phyloP scores from a whole-genome alignment of 1,140 invertebrate genomes.

The Dufourea novaeangliae region DNA sequence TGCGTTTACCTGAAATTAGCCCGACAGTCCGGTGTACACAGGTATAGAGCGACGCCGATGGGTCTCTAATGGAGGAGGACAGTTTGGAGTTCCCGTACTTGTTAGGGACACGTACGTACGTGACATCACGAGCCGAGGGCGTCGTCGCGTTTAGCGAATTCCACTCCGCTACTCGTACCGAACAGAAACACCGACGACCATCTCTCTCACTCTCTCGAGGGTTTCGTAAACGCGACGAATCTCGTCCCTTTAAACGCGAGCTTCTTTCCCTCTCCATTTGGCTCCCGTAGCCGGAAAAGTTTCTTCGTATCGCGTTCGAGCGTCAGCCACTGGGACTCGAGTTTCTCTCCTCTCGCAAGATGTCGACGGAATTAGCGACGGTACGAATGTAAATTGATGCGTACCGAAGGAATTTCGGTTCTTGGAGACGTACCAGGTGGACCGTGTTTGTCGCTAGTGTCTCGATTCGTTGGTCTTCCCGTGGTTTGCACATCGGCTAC shows the following conservation, averaged over 20 bases:
- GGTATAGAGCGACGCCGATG: conserved; percentile 49
- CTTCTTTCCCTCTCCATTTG: neutral
- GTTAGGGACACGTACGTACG: conserved; percentile 48
- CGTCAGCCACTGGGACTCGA: no score
- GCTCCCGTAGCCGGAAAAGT: no score
- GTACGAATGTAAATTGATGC: no score
- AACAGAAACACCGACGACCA: neutral
- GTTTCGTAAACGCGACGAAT: conserved; percentile 15
- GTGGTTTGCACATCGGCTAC: no score
- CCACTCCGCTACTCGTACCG: neutral
- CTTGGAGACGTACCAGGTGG: no score
- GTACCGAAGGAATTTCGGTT: no score
- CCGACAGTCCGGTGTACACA: conserved; percentile 56
- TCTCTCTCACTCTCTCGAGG: no score
- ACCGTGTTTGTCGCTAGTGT: no score
- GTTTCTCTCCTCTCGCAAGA: no score
- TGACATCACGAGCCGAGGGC: conserved; percentile 25
- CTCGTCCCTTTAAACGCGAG: neutral
- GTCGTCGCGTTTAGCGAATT: conserved; percentile 24
- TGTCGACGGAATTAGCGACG: no score
- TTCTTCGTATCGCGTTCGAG: no score
- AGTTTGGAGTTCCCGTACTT: conserved; percentile 47
- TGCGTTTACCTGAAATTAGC: conserved; percentile 69
- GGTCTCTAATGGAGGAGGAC: conserved; percentile 63
- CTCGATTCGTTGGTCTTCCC: no score